These are phyloP conservation scores for Phengaris arion DNA, from an alignment of 2,888 invertebrate species.

Conservation along the genomic window DNA sequence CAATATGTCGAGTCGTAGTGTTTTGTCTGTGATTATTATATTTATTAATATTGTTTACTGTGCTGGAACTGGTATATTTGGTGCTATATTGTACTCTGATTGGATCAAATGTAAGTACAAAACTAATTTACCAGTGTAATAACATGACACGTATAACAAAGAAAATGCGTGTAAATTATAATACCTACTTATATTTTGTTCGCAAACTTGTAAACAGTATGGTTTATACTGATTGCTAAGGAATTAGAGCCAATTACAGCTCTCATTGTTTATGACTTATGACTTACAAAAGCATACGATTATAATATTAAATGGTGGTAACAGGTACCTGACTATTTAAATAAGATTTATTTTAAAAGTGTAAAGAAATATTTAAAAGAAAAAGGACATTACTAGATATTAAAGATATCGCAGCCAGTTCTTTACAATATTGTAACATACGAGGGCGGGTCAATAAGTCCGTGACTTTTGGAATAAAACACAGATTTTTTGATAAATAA, in stretches of 20 bases:
- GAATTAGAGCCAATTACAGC: neutral
- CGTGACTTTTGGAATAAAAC: too few species aligned
- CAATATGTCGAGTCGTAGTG: neutral
- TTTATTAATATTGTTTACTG: neutral
- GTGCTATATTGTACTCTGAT: slow-evolving; percentile 58
- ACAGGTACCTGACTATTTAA: too few species aligned
- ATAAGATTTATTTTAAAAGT: too few species aligned
- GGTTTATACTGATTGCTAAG: neutral
- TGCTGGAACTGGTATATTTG: slow-evolving; percentile 52
- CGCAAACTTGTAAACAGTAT: neutral
- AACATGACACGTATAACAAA: neutral
- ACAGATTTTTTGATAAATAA: too few species aligned
- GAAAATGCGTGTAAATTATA: neutral
- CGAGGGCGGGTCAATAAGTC: too few species aligned
- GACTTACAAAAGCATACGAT: neutral
- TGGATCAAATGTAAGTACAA: slow-evolving; percentile 65
- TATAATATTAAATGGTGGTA: too few species aligned
- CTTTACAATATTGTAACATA: too few species aligned
- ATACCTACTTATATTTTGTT: neutral
- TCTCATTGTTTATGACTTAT: too few species aligned
- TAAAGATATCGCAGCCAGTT: too few species aligned
- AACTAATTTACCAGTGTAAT: neutral
- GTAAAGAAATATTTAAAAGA: too few species aligned
- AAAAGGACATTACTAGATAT: too few species aligned
- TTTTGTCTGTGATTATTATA: neutral